A percentile compares a stretch with the other conserved stretches of the same genome.
Evolutionary conservation across 1,140 invertebrate genomes (phyloP).

Genomic region (Pantala flavescens): DNA sequence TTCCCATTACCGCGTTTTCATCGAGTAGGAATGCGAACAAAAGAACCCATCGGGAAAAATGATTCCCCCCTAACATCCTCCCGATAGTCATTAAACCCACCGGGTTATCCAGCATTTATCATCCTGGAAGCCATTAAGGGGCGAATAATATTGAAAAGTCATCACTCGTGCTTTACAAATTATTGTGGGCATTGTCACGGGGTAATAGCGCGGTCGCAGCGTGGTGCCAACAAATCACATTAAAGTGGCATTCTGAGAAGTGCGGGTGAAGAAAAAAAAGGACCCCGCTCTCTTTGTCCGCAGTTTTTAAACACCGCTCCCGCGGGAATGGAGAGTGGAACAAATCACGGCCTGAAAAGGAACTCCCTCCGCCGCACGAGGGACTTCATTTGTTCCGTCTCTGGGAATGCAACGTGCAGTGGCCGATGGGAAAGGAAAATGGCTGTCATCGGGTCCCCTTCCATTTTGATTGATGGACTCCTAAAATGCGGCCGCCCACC

Average conservation of each 20-base stretch:
- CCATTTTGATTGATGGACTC: background rate
- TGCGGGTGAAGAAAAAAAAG: background rate
- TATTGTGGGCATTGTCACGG: background rate
- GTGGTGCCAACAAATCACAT: constrained; percentile 8
- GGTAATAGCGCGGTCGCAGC: background rate
- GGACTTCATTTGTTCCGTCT: background rate
- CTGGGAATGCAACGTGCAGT: background rate
- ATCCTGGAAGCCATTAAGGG: background rate
- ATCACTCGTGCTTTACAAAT: constrained; percentile 6
- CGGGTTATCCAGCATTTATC: background rate
- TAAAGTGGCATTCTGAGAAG: background rate
- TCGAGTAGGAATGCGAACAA: too few relatives aligned
- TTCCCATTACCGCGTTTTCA: too few relatives aligned
- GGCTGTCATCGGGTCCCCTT: background rate
- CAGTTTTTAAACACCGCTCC: background rate
- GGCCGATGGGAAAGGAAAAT: background rate
- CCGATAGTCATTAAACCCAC: too few relatives aligned
- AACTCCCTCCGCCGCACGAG: background rate
- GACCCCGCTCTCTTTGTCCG: background rate
- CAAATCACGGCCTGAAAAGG: background rate
- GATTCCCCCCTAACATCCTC: too few relatives aligned
- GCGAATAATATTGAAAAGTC: background rate
- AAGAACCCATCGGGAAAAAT: too few relatives aligned
- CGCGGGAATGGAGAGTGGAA: background rate
- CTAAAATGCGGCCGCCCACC: background rate